Conservation (phyloP, 2,797 vertebrate species). For the Moxostoma hubbsi region DNA sequence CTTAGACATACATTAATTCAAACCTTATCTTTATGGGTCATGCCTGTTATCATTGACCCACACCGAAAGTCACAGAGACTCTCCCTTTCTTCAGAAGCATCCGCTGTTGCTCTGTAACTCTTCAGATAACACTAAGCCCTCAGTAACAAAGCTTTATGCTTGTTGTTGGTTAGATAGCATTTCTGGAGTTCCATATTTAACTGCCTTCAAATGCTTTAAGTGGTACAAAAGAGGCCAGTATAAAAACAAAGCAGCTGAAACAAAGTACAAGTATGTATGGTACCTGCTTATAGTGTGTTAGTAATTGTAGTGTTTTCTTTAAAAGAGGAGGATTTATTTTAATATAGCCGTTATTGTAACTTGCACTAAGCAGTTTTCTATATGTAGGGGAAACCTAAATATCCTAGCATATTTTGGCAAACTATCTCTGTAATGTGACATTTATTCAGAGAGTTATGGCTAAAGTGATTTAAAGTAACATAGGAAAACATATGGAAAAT, state of each 20-base stretch:
- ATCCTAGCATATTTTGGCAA: slow-evolving; percentile 18
- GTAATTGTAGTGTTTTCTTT: slow-evolving; percentile 23
- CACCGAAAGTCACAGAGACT: slow-evolving; percentile 36
- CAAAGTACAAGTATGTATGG: slow-evolving; percentile 39
- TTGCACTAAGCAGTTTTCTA: slow-evolving; percentile 42
- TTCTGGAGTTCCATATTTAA: slow-evolving; percentile 53
- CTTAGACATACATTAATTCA: background rate
- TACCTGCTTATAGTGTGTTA: slow-evolving; percentile 36
- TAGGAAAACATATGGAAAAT: no score
- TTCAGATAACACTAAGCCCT: slow-evolving; percentile 38
- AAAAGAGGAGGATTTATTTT: slow-evolving; percentile 8
- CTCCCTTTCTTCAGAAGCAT: slow-evolving; percentile 25
- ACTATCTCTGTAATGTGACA: slow-evolving; percentile 5
- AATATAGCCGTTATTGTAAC: slow-evolving; percentile 32
- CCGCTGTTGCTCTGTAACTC: background rate
- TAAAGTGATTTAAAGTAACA: slow-evolving; percentile 17
- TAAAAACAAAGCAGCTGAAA: slow-evolving; percentile 33
- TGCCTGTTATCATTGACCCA: slow-evolving; percentile 21
- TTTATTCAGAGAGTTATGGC: slow-evolving; percentile 18
- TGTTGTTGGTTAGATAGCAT: background rate
- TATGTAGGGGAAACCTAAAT: slow-evolving; percentile 20
- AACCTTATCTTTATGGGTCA: slow-evolving; percentile 48
- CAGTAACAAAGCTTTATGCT: background rate
- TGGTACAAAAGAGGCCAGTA: slow-evolving; percentile 51
- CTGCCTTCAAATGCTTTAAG: slow-evolving; percentile 33